Evolutionary conservation across 2,113 vertebrate genomes (phyloP), one percentile per base, ranked within the genome.

Genomic region (Gnathonemus longibarbis): DNA sequence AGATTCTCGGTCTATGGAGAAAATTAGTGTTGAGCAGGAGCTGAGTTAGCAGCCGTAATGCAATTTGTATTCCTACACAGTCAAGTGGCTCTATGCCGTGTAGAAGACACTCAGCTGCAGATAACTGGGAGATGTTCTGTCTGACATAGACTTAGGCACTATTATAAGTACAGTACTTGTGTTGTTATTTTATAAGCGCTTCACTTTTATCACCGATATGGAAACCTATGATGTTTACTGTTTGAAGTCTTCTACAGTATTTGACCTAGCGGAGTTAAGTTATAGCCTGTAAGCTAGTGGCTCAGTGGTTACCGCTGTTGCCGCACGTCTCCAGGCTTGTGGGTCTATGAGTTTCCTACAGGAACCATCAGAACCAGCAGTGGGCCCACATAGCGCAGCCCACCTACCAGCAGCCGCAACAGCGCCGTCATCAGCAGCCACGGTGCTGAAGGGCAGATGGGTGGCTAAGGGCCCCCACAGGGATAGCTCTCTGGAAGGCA

Each of bases 401-500:
- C 53, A 85, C 92, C 17, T 89, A 66, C 39, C 50, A 89, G 53
- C 88, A 31, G 42, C 80, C 62, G 8, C 80, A 62, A 15, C 89
- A 35, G 35, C 35, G 35, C 35, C 35, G 35, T 0, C 35, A 39
- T 24, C 46, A 87, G 46, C 84, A 31, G 27, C 84, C 74, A 3
- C 83, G 49, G 15, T 66, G n/a, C 8, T 24, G 89, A 88, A 13
- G 96, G 96, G 10, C 97, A 95, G 46, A 93, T 96, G 90, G 93
- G 93, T 6, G 88, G 92, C 90, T 88, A 85, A 96, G 96, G 96
- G 92, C 97, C 95, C 90, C 91, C 91, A 3, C 94, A 99, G 98
- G 96, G 95, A 0, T 97, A 96, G 86, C 94, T 94, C 94, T 94
- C 97, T 0, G 94, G 96, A 95, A 95, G 97, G 94, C 90, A 96